Base-by-base conservation (phyloP, 2,797 vertebrate species). In the Danio jaintianensis region DNA sequence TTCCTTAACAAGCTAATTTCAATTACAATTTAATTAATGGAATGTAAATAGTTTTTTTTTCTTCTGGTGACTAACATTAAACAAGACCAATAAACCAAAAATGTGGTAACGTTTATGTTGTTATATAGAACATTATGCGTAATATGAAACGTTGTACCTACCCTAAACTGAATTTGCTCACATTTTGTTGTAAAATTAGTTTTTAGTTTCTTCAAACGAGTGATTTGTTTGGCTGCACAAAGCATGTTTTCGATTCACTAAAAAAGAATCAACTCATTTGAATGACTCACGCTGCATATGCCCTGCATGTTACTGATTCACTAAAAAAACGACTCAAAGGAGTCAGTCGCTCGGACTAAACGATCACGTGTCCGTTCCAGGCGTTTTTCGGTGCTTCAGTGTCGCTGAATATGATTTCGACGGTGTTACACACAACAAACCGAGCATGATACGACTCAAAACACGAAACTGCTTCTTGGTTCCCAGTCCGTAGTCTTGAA, bases 401-500 rank as follows among this genome's bases (percentile, higher is more conserved):
- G 45, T n/a, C 4, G 2, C 29, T 15, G 0, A 16, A 45, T 29
- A 9, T 43, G 29, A 29, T 47, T 12, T 43, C 45, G 11, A 12
- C 7, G 12, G 12, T 22, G 12, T 20, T 15, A 7, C 7, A 7
- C 10, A 13, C 36, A 50, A 48, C 2, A 4, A 67, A 48, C 1
- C 8, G 7, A n/a, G 16, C 9, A 9, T 36, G 22, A n/a, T 12
- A n/a, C 15, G 1, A 36, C 22, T 69, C 1, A 67, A 29, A 47
- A 52, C 16, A n/a, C 42, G 0, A 55, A 70, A 70, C 50, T 7
- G 11, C 36, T 20, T 70, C 16, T 40, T 1, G 0, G 11, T 40
- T 70, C 7, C 4, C 38, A 55, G 50, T 18, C n/a, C 6, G 29
- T 71, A 20, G 88, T 90, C 90, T 91, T 90, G 90, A 92, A 92